Evolutionary conservation across 2,797 vertebrate species (phyloP).

Genomic region (Sebastes goodei): DNA sequence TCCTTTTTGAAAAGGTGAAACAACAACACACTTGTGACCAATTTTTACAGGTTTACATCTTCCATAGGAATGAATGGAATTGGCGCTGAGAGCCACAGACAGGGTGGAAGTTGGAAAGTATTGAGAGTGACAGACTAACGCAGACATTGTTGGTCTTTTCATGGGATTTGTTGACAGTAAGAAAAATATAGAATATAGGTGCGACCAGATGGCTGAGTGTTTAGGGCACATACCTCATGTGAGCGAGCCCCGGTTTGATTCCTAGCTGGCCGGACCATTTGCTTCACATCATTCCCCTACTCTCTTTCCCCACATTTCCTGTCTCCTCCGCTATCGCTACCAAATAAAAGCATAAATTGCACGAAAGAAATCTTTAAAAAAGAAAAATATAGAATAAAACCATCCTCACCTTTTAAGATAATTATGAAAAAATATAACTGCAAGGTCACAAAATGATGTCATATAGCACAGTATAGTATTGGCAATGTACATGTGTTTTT

Average conservation of each 20-base stretch:
- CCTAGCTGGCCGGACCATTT: too few species aligned
- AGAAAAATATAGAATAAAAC: neutral
- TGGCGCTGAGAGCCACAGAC: neutral
- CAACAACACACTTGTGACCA: neutral
- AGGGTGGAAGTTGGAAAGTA: neutral
- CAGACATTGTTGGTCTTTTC: neutral
- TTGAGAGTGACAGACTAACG: fast-evolving
- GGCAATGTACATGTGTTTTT: neutral
- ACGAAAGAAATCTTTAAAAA: too few species aligned
- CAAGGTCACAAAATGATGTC: neutral
- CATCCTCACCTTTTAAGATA: neutral
- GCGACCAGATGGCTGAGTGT: too few species aligned
- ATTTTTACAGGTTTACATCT: neutral
- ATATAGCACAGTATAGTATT: neutral
- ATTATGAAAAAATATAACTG: neutral
- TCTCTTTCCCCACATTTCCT: too few species aligned
- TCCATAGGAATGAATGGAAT: neutral
- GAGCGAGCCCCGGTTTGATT: too few species aligned
- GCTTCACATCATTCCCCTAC: too few species aligned
- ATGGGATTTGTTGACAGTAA: neutral
- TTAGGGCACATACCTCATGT: too few species aligned
- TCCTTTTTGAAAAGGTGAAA: neutral
- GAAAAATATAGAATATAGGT: neutral
- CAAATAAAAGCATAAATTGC: too few species aligned
- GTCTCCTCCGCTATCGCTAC: too few species aligned